Conservation (phyloP, 1,140 invertebrate genomes). For the Penaeus chinensis region DNA sequence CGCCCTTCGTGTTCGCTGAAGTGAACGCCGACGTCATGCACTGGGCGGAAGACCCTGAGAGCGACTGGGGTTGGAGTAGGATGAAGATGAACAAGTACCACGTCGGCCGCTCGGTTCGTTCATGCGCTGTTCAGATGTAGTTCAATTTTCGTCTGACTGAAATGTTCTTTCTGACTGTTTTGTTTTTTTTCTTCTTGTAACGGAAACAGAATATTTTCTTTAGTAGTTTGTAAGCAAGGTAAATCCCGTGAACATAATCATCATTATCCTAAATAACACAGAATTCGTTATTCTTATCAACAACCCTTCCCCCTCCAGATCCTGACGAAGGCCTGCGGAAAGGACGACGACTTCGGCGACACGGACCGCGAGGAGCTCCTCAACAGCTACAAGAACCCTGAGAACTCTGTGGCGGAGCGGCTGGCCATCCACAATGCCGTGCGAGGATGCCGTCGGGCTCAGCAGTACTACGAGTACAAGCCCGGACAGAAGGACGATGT, state of each 20-base stretch:
- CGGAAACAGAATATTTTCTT: too few relatives aligned
- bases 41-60: slow-evolving; percentile 75
- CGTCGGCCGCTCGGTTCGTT: slow-evolving; percentile 56
- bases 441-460: slow-evolving; percentile 74
- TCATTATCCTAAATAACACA: too few relatives aligned
- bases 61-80: slow-evolving; percentile 76
- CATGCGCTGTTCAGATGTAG: not conserved
- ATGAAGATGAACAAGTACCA: slow-evolving; percentile 79
- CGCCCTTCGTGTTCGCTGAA: slow-evolving; percentile 81
- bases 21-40: slow-evolving; percentile 83
- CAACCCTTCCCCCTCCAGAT: slow-evolving; percentile 78
- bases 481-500: slow-evolving; percentile 74
- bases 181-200: too few relatives aligned
- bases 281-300: too few relatives aligned
- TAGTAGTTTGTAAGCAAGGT: too few relatives aligned
- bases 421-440: slow-evolving; percentile 78
- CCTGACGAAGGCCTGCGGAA: slow-evolving; percentile 80
- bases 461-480: slow-evolving; percentile 76
- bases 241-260: too few relatives aligned
- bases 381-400: slow-evolving; percentile 75
- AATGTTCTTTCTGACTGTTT: too few relatives aligned
- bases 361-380: slow-evolving; percentile 80
- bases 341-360: slow-evolving; percentile 78
- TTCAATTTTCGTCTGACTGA: too few relatives aligned
- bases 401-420: slow-evolving; percentile 76